Percentiles rank a stretch among this genome's conserved stretches.
phyloP scores from a whole-genome alignment of 2,113 vertebrate species.

The Thamnophis sirtalis region DNA sequence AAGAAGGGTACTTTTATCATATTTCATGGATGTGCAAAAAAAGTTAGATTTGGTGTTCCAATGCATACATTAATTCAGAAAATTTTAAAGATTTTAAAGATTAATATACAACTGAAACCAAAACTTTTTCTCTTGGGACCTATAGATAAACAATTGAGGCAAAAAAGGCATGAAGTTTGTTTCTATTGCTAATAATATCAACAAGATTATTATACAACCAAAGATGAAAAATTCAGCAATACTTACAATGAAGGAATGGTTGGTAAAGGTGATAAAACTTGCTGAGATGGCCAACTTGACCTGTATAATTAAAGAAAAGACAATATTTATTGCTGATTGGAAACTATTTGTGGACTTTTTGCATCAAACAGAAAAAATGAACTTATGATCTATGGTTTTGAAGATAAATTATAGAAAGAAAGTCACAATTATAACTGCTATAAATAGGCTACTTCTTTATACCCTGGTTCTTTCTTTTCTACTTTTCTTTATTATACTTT shows the following conservation, averaged over 20 bases:
- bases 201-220: neutral
- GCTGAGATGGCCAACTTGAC: neutral
- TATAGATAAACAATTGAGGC: neutral
- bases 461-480: neutral
- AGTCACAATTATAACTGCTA: neutral
- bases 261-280: neutral
- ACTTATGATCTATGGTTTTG: neutral
- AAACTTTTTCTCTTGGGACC: neutral
- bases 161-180: neutral
- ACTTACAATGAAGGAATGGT: neutral
- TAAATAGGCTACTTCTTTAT: neutral
- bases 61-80: neutral
- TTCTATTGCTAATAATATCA: neutral
- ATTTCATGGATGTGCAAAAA: neutral
- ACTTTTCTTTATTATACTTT: neutral
- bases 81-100: neutral
- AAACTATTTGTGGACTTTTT: neutral
- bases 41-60: neutral
- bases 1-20: neutral
- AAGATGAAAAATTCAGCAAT: neutral
- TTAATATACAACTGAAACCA: neutral
- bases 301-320: neutral
- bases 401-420: neutral
- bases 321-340: neutral
- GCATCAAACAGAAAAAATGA: neutral